A percentile compares a stretch with the other conserved stretches of the same genome.
These are phyloP conservation scores for Tenthredo scrophulariae DNA, from an alignment of 2,888 invertebrate genomes.

Conservation along the genomic window DNA sequence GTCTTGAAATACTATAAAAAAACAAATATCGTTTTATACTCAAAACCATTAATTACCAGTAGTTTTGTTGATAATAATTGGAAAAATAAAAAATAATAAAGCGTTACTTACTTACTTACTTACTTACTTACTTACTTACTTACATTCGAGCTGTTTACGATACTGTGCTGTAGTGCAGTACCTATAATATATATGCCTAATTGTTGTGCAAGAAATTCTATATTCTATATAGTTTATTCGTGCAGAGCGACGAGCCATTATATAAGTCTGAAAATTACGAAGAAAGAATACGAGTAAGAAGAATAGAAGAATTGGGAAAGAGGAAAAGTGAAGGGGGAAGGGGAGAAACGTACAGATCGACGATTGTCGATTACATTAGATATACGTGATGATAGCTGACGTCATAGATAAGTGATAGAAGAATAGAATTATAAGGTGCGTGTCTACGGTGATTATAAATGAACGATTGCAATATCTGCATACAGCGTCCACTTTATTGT, in stretches of 20 bases:
- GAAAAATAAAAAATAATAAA: not conserved
- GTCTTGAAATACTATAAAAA: too few species aligned
- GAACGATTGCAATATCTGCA: not conserved
- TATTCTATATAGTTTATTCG: conserved; percentile 10
- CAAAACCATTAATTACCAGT: too few species aligned
- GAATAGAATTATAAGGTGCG: conserved; percentile 1
- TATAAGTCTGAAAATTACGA: not conserved
- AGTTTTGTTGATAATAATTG: not conserved
- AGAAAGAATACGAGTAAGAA: not conserved
- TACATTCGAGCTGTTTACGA: not conserved
- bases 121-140: not conserved
- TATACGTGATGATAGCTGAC: not conserved
- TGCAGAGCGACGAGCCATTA: conserved; percentile 12
- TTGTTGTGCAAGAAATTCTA: not conserved
- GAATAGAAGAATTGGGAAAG: not conserved
- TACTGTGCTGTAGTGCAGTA: conserved; percentile 1
- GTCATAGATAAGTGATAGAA: not conserved
- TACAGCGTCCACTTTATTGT: not conserved
- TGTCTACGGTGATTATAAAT: conserved; percentile 2
- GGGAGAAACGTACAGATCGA: not conserved
- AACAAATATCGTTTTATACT: too few species aligned
- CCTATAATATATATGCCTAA: not conserved
- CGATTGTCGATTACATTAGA: not conserved
- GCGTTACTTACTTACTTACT: not conserved
- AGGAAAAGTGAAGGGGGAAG: not conserved